Base-by-base conservation (phyloP, 2,888 invertebrate species). In the Mesoligia furuncula region DNA sequence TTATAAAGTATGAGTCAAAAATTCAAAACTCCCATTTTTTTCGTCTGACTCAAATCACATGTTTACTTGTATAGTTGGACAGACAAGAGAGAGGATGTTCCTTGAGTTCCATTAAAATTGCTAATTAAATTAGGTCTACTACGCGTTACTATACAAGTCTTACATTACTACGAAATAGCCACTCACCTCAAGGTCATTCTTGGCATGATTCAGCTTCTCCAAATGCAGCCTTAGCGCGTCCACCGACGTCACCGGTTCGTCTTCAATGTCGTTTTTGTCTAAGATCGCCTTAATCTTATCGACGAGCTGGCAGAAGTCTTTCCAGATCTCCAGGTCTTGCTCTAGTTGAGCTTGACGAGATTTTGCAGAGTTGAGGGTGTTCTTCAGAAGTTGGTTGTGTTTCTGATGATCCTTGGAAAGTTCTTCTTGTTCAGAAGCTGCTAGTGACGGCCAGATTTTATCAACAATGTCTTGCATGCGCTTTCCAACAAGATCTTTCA, bases 361-460 rank as follows among this genome's bases (percentile, higher is more conserved):
- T 90, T 98, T 98, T 0, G 99, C 99, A 6, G 98, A 98, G 91
- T 98, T 98, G 84, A 99, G 94, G 0, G 98, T 98, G 87, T 98
- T 98, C 92, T 98, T 98, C 87, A 99, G 93, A 59, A 98, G 94
- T 89, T 99, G 98, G 64, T 98, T 98, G 91, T 98, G 98, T 86
- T 98, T 98, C 84, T 98, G 98, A 86, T 98, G 98, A 88, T 98
- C 98, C 48, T 98, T 97, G 20, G 98, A 98, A 24, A 99, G 94
- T 89, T 98, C 98, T 86, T 98, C 98, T 89, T 99, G 98, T 90
- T 99, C 98, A 36, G 98, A 97, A 13, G 98, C 97, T 45, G 98
- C 98, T 51, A 99, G 94, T 1, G 99, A 99, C 0, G 99, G 98
- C 98, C 98, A 98, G 77, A 99, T 98, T 90, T 98, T 98, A 89